These are phyloP conservation scores for Python bivittatus DNA, from an alignment of 2,113 vertebrate genomes.

Conservation along the genomic window DNA sequence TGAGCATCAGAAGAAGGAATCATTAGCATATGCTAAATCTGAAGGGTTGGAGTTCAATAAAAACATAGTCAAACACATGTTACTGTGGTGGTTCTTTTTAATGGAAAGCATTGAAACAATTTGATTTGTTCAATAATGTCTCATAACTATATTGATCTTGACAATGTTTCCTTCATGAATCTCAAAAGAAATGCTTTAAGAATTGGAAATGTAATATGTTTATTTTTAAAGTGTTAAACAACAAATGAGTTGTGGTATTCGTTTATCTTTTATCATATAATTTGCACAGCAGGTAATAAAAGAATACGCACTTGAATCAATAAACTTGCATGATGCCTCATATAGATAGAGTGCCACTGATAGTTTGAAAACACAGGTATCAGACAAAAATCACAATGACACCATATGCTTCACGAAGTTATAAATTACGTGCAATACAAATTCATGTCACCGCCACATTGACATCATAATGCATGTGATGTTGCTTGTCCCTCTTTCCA, in stretches of 20 bases:
- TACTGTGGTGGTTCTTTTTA: too few relatives aligned
- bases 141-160: background rate
- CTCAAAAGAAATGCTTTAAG: background rate
- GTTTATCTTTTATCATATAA: conserved; percentile 7
- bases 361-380: background rate
- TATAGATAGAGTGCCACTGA: background rate
- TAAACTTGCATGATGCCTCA: background rate
- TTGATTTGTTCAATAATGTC: background rate
- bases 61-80: background rate
- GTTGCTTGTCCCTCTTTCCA: background rate
- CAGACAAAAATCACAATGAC: too few relatives aligned
- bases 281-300: background rate
- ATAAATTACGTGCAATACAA: background rate
- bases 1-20: too few relatives aligned
- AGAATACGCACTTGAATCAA: background rate
- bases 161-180: background rate
- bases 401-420: too few relatives aligned
- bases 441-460: background rate
- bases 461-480: background rate
- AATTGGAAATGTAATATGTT: background rate
- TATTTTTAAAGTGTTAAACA: background rate
- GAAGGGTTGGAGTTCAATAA: background rate
- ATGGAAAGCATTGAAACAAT: background rate
- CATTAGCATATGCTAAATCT: background rate
- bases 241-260: background rate